Evolutionary conservation across 2,797 vertebrate species (phyloP), one percentile per base, ranked within the genome.

Genomic region (Sebastes variabilis): DNA sequence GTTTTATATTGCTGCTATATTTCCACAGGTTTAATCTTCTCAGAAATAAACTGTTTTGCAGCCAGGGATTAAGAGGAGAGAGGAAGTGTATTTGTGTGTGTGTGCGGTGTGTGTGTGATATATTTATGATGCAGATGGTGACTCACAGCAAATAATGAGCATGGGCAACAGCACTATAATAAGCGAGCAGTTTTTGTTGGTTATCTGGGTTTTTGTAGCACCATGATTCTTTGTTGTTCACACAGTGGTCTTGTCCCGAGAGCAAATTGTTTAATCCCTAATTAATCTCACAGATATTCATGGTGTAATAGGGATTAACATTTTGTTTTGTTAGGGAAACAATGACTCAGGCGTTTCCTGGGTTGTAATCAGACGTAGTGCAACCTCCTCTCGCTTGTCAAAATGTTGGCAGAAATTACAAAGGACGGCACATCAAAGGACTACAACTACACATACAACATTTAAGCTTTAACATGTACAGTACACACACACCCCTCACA

Each of bases 361-460:
- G 74, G 65, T 72, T 46, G 81, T 85, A 92, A 90, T 90, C 87
- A 91, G 83, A 88, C n/a, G 38, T 65, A 25, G 85, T 27, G 36
- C 75, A 66, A 55, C 79, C 69, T 81, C 77, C 56, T 66, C 75
- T 82, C 55, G 75, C 87, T 80, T 86, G 80, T 87, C 80, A 83
- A 49, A 55, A 90, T 89, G 90, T 90, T 93, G 93, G 93, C 93
- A 84, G 84, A 82, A 89, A 87, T 93, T 82, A 93, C 89, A 93
- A 93, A 92, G 88, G 81, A 64, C 65, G 52, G 81, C 72, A 91
- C 92, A 94, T 96, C 94, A 95, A 95, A 95, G 90, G 84, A 29
- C 70, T 36, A 2, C 58, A 74, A 75, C 30, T 25, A 54, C 82
- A 89, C 85, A 91, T 75, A 71, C 60, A 60, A 7, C 66, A 68